Evolutionary conservation across 2,888 invertebrate genomes (phyloP), one percentile per base, ranked within the genome.

Genomic region (Dryobota labecula): DNA sequence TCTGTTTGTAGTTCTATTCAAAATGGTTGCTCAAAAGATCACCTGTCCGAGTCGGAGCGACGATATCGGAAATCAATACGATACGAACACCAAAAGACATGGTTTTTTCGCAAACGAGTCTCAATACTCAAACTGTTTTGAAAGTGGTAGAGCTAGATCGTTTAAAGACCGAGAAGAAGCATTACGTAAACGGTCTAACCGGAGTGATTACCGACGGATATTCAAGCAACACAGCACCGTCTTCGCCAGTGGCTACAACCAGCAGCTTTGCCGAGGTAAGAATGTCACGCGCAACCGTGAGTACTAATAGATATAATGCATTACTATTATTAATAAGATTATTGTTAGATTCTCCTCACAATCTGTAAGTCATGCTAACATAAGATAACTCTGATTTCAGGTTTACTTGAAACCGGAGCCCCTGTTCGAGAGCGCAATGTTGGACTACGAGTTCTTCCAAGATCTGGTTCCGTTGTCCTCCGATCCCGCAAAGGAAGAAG

Each of bases 381-480:
- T 92, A 13, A 27, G 18, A 33, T 57, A 76, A 87, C 86, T 90
- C 87, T 88, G 85, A 78, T 94, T 95, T 88, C 95, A 96, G 96
- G 95, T 90, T 86, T 93, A 87, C 90, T 91, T 94, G 93, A 95
- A 95, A 93, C 85, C 92, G 93, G 96, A 96, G 90, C 93, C 93
- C 76, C 87, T 89, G 87, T 90, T 89, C 92, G 94, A 92, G 91
- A 91, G 89, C 91, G 91, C 91, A 90, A 96, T 96, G 96, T 92
- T 92, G 94, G 94, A 96, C 95, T 96, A 95, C 96, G 97, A 97
- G 94, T 96, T 97, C 95, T 97, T 97, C 96, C 97, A 97, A 96
- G 97, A 97, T 95, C 96, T 97, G 93, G 96, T 95, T 90, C 94
- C 93, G 86, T 97, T 96, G 96, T 97, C 97, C 93, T 95, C 92